Conservation (phyloP, 2,797 vertebrate species). For the Sphenodon punctatus region DNA sequence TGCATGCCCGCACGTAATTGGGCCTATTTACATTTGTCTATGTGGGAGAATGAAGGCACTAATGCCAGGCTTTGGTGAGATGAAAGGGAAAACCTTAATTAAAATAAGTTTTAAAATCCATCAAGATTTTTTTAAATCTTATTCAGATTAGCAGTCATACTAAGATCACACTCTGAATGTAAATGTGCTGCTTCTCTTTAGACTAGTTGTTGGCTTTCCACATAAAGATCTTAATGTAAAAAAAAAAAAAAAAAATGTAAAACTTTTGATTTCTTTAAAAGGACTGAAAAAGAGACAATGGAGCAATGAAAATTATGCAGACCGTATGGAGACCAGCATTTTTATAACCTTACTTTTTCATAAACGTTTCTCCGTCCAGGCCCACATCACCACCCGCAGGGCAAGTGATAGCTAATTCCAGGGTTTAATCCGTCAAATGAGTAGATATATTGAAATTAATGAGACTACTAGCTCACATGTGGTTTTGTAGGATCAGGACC, state of each 20-base stretch:
- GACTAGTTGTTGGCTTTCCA: not conserved
- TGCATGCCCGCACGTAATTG: not conserved
- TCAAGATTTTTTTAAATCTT: conserved; percentile 25
- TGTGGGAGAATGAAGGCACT: conserved; percentile 36
- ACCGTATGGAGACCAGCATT: not conserved
- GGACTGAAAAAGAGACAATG: too few relatives aligned
- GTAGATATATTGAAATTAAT: too few relatives aligned
- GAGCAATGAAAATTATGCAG: not conserved
- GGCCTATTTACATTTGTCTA: not conserved
- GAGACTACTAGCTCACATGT: too few relatives aligned
- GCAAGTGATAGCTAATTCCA: too few relatives aligned
- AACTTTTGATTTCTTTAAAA: not conserved
- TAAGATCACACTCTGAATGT: not conserved
- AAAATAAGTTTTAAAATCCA: conserved; percentile 57
- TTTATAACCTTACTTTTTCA: too few relatives aligned
- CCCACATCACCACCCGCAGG: too few relatives aligned
- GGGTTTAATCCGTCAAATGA: too few relatives aligned
- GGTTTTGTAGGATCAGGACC: too few relatives aligned
- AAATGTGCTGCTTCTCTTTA: not conserved
- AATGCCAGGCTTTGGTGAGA: conserved; percentile 46
- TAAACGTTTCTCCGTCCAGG: too few relatives aligned
- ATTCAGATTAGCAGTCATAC: conserved; percentile 51
- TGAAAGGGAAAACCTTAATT: conserved; percentile 62
- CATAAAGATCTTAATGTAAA: conserved; percentile 14
- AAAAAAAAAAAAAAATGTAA: not conserved